Percentiles rank a stretch among this genome's conserved stretches.
Conservation (phyloP, 1,140 invertebrate species). For the Eurosta solidaginis region DNA sequence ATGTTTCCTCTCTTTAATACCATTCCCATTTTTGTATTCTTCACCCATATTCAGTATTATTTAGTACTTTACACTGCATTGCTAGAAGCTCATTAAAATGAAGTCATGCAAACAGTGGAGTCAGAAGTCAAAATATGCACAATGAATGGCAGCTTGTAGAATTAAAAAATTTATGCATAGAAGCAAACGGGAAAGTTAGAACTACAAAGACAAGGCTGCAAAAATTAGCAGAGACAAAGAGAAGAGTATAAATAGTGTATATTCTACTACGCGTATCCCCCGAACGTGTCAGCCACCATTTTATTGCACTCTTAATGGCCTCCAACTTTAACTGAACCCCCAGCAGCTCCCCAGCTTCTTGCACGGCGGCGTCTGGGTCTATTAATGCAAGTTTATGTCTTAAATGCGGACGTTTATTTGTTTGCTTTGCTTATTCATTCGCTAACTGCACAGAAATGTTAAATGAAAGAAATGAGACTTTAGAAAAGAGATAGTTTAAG, state of each 20-base stretch:
- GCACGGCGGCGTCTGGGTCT: neutral
- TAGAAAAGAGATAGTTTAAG: neutral
- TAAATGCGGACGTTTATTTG: constrained; percentile 15
- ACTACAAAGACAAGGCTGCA: neutral
- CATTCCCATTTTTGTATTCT: neutral
- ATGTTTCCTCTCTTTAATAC: neutral
- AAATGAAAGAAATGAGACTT: neutral
- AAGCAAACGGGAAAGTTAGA: neutral
- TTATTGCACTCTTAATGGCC: neutral
- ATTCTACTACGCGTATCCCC: neutral
- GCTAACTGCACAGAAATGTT: neutral
- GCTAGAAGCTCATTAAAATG: constrained; percentile 23
- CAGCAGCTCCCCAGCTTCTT: neutral
- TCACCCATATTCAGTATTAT: neutral
- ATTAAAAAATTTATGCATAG: neutral
- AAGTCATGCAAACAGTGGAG: neutral
- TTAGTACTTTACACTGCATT: neutral
- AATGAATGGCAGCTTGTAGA: neutral
- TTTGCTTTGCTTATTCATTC: neutral
- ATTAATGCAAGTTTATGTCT: constrained; percentile 27
- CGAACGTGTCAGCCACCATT: constrained; percentile 2
- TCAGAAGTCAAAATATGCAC: constrained; percentile 17
- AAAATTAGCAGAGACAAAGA: neutral
- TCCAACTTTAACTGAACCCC: neutral
- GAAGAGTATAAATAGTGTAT: neutral